Base-by-base conservation (phyloP, 2,113 vertebrate species). In the Phycodurus eques region DNA sequence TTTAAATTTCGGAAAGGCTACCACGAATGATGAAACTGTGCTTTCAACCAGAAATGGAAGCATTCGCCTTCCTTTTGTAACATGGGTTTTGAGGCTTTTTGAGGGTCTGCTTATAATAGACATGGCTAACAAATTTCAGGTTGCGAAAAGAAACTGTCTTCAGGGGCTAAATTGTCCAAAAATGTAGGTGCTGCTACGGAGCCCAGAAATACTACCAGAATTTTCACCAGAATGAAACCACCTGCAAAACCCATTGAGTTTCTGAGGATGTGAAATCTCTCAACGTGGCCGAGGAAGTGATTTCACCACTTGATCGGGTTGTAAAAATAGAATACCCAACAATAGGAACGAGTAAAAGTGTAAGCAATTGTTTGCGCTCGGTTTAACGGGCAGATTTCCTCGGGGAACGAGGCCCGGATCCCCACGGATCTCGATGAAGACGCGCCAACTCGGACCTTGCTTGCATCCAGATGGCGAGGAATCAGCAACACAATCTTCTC, bases 401-500 rank as follows among this genome's bases (percentile, higher is more conserved):
- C 31, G 31, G 59, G 59, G 59, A 61, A 61, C 14, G 31, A 35
- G 8, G 20, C 8, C 49, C 49, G 7, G 49, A 5, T 39, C 35
- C 35, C 35, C 35, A 39, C 46, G 14, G 4, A 19, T 19, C 15
- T 7, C 49, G 27, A 59, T 31, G 56, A 60, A n/a, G 57, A 15
- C 12, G n/a, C 22, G 14, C 7, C 35, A 39, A 39, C 3, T 39
- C 35, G 35, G 2, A 5, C 5, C 27, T 2, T 5, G 31, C 12
- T 33, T 7, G 57, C 14, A 11, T 60, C 59, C 59, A 33, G 31
- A 61, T 60, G n/a, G 57, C 27, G 12, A 33, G 57, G 13, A 60
- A 35, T 19, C 59, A 31, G 14, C 31, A 17, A 61, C 14, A 15
- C 31, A 17, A 59, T 70, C 71, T 71, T 87, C 80, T 80, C 31